Evolutionary conservation across 1,140 invertebrate genomes (phyloP).

Genomic region (Alviniconcha marisindica): DNA sequence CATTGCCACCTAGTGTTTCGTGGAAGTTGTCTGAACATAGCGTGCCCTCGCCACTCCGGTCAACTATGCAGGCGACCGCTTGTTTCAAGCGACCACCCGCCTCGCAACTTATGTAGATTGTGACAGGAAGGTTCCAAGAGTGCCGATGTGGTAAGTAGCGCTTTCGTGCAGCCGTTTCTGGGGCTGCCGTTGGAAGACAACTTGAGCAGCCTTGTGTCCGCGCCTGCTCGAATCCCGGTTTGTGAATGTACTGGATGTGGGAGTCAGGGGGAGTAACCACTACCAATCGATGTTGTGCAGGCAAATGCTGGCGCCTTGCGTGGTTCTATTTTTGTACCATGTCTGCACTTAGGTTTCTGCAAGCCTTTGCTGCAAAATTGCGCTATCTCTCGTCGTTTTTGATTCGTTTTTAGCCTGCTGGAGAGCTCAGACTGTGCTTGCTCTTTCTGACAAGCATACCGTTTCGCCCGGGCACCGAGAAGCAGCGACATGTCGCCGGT

Average conservation of each 20-base stretch:
- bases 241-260: constrained; percentile 29
- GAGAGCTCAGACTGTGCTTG: neutral
- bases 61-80: constrained; percentile 32
- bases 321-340: constrained; percentile 41
- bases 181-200: constrained; percentile 15
- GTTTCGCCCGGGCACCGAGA: constrained; percentile 24
- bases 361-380: neutral
- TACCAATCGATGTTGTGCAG: constrained; percentile 27
- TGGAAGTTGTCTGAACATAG: constrained; percentile 29
- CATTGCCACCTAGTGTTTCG: constrained; percentile 40
- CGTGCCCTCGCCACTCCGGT: constrained; percentile 17
- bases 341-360: neutral
- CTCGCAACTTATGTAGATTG: constrained; percentile 13
- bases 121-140: neutral
- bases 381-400: neutral
- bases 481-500: constrained; percentile 40
- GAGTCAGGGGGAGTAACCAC: constrained; percentile 37
- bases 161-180: neutral
- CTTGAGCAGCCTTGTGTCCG: neutral
- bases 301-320: constrained; percentile 27
- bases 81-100: constrained; percentile 8
- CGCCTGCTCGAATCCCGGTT: constrained; percentile 32
- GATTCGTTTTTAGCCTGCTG: neutral
- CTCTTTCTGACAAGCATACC: neutral
- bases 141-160: constrained; percentile 34